Evolutionary conservation across 2,113 vertebrate genomes (phyloP).

Genomic region (Syrrhaptes paradoxus): DNA sequence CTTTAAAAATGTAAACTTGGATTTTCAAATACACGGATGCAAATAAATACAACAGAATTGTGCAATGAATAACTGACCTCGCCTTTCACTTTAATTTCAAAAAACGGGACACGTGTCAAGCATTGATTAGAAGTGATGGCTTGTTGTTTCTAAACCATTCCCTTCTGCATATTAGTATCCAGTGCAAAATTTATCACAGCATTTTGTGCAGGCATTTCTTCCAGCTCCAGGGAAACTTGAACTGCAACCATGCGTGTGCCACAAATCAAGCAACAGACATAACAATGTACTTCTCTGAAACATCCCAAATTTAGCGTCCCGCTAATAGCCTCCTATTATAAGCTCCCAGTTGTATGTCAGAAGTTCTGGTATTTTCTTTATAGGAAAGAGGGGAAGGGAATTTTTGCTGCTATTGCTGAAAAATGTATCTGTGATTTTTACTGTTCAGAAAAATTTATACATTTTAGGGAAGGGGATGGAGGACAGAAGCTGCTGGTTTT

Average conservation of each 20-base stretch:
- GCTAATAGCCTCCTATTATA: constrained; percentile 6
- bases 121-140: background rate
- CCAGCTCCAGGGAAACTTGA: background rate
- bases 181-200: background rate
- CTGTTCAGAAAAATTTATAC: background rate
- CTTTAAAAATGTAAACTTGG: constrained; percentile 78
- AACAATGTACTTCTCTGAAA: background rate
- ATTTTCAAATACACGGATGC: constrained; percentile 62
- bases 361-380: constrained; percentile 33
- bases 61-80: background rate
- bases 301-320: background rate
- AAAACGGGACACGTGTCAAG: constrained; percentile 14
- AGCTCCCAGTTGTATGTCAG: background rate
- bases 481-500: background rate
- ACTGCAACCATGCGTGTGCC: background rate
- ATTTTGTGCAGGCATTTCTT: background rate
- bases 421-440: background rate
- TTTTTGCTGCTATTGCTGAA: background rate
- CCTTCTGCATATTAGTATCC: background rate
- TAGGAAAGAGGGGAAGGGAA: background rate
- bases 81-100: constrained; percentile 24
- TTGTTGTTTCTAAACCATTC: constrained; percentile 15
- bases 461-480: background rate
- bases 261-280: background rate
- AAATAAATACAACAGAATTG: constrained; percentile 50